Base-by-base conservation (phyloP, 2,888 invertebrate genomes). In the Palloptera scutellata region DNA sequence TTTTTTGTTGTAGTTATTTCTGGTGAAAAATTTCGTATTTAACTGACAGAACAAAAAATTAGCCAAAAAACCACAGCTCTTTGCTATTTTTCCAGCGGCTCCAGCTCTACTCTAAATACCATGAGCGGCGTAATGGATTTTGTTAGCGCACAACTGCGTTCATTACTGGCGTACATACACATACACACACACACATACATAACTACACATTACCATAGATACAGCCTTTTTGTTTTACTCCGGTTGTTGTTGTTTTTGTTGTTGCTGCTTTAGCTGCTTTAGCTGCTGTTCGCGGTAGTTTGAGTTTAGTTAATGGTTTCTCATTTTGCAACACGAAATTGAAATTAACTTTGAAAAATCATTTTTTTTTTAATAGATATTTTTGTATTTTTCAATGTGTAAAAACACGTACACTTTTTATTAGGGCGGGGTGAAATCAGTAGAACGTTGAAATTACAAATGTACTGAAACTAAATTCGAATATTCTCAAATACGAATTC, bases 301-400 rank as follows among this genome's bases (percentile, higher is more conserved):
- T 48, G 61, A 53, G 63, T 69, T 64, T 17, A 62, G 65, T 68
- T 73, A 73, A 78, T 74, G 75, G 66, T 61, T 72, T 74, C 70
- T 68, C 71, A 77, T 72, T 75, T 68, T 68, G 60, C 48, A 59
- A 72, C 66, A 55, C 52, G 68, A 54, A 68, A 72, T 62, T 68
- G 62, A 65, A 66, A 68, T 72, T 67, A 68, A 45, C 52, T 71
- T 71, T 54, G 63, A 42, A 45, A 12, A 57, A 57, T 40, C 20
- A 10, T 57, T 57, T 57, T 57, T 13, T 30, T 15, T 19, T 30
- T 2, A 6, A 6, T 30, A 2, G n/a, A n/a, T 6, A 30, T 30
- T 30, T 30, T 30, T 6, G 30, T 30, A 30, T 30, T 30, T 30
- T 30, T 30, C 30, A 30, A 2, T 30, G 30, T 30, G 6, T 30